Percentiles rank a stretch among this genome's conserved stretches.
Evolutionary conservation across 1,140 invertebrate species (phyloP).

Genomic region (Camponotus pennsylvanicus): DNA sequence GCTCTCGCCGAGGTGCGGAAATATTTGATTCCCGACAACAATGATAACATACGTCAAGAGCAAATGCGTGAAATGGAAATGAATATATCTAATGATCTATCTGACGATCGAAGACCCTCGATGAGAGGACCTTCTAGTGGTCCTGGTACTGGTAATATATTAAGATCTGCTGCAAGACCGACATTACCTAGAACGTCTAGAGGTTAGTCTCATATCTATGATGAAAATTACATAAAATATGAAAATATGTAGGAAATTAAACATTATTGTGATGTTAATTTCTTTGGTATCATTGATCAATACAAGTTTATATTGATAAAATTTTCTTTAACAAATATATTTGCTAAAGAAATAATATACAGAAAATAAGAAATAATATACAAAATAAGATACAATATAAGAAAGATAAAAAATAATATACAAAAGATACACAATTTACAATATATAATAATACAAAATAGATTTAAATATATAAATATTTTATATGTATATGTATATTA

Average conservation of each 20-base stretch:
- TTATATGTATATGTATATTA: neutral
- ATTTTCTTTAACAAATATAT: too few species aligned
- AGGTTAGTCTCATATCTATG: constrained; percentile 59
- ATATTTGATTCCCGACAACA: constrained; percentile 91
- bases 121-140: constrained; percentile 70
- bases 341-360: too few species aligned
- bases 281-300: too few species aligned
- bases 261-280: neutral
- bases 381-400: too few species aligned
- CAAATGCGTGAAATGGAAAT: constrained; percentile 91
- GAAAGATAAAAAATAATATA: too few species aligned
- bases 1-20: constrained; percentile 93
- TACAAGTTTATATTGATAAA: too few species aligned
- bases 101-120: constrained; percentile 78
- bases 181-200: constrained; percentile 77
- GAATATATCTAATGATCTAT: constrained; percentile 82
- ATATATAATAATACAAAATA: too few species aligned
- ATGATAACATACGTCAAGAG: constrained; percentile 93
- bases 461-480: too few species aligned
- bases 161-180: constrained; percentile 80
- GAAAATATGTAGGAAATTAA: neutral
- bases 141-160: constrained; percentile 78
- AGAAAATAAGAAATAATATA: too few species aligned
- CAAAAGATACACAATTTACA: too few species aligned
- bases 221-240: neutral